Evolutionary conservation across 2,797 vertebrate genomes (phyloP), one percentile per base, ranked within the genome.

Genomic region (Microtus obscurus): DNA sequence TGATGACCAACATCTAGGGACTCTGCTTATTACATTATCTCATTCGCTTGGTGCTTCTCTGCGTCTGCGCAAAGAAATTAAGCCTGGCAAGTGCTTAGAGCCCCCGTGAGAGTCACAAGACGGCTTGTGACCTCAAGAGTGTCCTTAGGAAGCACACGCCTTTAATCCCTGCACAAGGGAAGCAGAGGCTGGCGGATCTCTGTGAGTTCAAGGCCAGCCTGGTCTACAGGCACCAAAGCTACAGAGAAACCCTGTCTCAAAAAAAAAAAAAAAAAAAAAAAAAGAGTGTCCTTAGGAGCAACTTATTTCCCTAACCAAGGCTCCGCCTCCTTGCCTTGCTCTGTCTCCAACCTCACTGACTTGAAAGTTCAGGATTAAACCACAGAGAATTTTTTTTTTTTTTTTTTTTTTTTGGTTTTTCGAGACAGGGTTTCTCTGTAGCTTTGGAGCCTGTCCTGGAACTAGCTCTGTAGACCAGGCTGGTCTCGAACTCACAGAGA

Each of bases 331-430:
- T 53, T 2, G 0, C 9, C 11, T n/a, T 43, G 14, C 37, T 43
- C 78, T 43, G 10, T 43, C 67, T 31, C 40, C 34, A 27, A 91
- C 48, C 76, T 89, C 79, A 83, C 71, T 61, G 48, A 88, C 89
- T 53, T 51, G 61, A 69, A 96, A 92, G 81, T 34, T 63, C 85
- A 73, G 48, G 63, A 51, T 93, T 88, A 83, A 61, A 79, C 69
- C 19, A 0, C 48, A 56, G 19, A 45, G 43, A 37, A 45, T 21
- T 40, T 59, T 21, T 59, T 94, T n/a, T n/a, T n/a, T n/a, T n/a
- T n/a, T n/a, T n/a, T n/a, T n/a, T n/a, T 92, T 43, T 51, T 93
- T 96, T 94, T 94, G 76, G 40, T 40, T 40, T 40, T 40, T 40
- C 40, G 40, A 40, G 40, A 40, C 40, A 40, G 40, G 40, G 40